Conservation (phyloP, 2,888 invertebrate genomes). For the Xestobium rufovillosum region DNA sequence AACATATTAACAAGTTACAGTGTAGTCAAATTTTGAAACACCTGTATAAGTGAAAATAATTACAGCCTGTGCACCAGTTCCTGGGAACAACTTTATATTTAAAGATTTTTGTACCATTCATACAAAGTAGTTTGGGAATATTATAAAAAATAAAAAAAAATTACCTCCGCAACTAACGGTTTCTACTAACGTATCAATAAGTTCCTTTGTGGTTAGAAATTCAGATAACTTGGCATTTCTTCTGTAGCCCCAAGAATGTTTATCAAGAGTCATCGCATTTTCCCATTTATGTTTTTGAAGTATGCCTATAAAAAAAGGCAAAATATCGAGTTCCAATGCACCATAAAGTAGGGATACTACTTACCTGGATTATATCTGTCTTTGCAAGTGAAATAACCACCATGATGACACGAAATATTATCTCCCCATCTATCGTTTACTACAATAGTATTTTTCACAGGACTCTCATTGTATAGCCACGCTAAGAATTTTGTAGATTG, state of each 20-base stretch:
- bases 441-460: slow-evolving; percentile 79
- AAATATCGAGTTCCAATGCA: too few relatives aligned
- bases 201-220: slow-evolving; percentile 54
- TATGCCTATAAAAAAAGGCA: not conserved
- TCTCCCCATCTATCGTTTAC: slow-evolving; percentile 93
- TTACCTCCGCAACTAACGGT: slow-evolving; percentile 73
- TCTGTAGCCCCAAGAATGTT: slow-evolving; percentile 72
- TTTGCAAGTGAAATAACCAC: slow-evolving; percentile 77
- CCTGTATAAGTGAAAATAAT: too few relatives aligned
- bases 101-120: too few relatives aligned
- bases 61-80: too few relatives aligned
- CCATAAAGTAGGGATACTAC: too few relatives aligned
- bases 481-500: slow-evolving; percentile 75
- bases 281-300: slow-evolving; percentile 79
- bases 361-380: slow-evolving; percentile 78
- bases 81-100: too few relatives aligned
- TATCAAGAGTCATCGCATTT: slow-evolving; percentile 81
- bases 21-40: too few relatives aligned
- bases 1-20: too few relatives aligned
- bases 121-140: too few relatives aligned
- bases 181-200: slow-evolving; percentile 59
- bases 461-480: slow-evolving; percentile 92
- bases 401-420: slow-evolving; percentile 73
- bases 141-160: too few relatives aligned
- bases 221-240: slow-evolving; percentile 57